phyloP scores from a whole-genome alignment of 2,888 invertebrate species.

The Drosophila hamatofila region DNA sequence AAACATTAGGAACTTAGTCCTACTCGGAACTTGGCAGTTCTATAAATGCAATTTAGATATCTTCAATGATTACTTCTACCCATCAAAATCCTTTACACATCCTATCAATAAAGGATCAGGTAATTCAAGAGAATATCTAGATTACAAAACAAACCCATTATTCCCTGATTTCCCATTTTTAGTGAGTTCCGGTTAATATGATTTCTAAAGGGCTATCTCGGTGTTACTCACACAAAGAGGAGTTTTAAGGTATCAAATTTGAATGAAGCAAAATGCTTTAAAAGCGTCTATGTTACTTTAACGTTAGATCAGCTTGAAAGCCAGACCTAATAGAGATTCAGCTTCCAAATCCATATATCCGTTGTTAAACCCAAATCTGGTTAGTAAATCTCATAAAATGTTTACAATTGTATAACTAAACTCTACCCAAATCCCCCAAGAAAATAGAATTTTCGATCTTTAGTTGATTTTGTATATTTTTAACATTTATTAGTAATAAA shows the following conservation, averaged over 20 bases:
- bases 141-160: no score
- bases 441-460: not conserved
- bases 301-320: not conserved
- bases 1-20: not conserved
- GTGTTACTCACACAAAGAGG: no score
- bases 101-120: no score
- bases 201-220: no score
- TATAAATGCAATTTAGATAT: not conserved
- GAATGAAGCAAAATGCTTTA: no score
- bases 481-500: slow-evolving; percentile 75
- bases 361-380: no score
- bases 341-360: not conserved
- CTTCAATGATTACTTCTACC: not conserved
- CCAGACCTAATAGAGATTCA: not conserved
- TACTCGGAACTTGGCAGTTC: not conserved
- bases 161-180: no score
- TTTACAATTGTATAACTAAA: not conserved
- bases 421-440: not conserved
- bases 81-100: not conserved
- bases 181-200: no score
- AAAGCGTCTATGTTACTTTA: no score
- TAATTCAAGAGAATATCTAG: not conserved
- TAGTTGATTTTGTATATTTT: slow-evolving; percentile 65
- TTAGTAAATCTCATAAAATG: no score
- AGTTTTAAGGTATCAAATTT: no score